Conservation (phyloP, 2,797 vertebrate species). For the Percopsis omiscomaycus region DNA sequence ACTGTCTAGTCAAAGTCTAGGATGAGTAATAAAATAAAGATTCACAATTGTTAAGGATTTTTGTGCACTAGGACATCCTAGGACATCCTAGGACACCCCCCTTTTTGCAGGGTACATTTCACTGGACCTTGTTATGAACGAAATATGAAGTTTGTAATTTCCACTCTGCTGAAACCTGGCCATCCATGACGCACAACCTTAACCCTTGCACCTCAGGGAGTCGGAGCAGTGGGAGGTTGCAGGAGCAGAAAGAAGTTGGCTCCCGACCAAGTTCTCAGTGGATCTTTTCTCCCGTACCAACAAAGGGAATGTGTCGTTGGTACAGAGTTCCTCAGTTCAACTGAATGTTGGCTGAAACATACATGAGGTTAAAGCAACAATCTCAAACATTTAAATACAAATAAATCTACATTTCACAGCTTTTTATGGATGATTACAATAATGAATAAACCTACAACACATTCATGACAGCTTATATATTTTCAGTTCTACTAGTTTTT, state of each 20-base stretch:
- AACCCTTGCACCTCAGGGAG: slow-evolving; percentile 38
- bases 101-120: not conserved
- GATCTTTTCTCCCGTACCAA: slow-evolving; percentile 23
- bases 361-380: too few relatives aligned
- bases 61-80: too few relatives aligned
- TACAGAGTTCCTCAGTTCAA: not conserved
- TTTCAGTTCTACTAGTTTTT: too few relatives aligned
- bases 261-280: slow-evolving; percentile 37
- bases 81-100: too few relatives aligned
- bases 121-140: slow-evolving; percentile 17
- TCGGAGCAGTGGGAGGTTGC: not conserved
- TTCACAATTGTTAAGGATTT: too few relatives aligned
- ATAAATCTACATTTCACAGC: too few relatives aligned
- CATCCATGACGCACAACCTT: slow-evolving; percentile 42
- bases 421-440: too few relatives aligned
- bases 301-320: not conserved
- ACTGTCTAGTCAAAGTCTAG: not conserved
- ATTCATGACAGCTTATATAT: too few relatives aligned
- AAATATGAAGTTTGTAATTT: slow-evolving; percentile 47
- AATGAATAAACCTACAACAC: too few relatives aligned
- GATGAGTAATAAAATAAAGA: too few relatives aligned
- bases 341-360: not conserved
- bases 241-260: slow-evolving; percentile 5
- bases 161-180: slow-evolving; percentile 46
- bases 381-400: too few relatives aligned